Evolutionary conservation across 2,888 invertebrate genomes (phyloP).

Genomic region (Dryadula phaetusa): DNA sequence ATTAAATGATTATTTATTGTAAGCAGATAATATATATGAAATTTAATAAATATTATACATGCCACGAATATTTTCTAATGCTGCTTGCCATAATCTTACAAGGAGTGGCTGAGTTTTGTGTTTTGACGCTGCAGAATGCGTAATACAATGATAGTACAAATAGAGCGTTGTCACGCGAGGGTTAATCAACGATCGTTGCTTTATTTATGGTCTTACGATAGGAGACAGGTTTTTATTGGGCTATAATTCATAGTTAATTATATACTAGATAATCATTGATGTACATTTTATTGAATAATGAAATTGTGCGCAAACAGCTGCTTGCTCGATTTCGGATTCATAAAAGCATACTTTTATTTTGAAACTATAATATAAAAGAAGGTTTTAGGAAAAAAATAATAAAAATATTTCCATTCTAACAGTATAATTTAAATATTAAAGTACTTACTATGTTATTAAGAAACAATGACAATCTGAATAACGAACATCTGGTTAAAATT

Average conservation of each 20-base stretch:
- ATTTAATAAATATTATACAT: neutral
- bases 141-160: constrained; percentile 81
- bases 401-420: neutral
- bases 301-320: constrained; percentile 15
- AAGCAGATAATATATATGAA: too few species aligned
- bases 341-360: neutral
- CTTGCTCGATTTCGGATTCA: neutral
- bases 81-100: neutral
- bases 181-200: constrained; percentile 76
- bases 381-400: too few species aligned
- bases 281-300: constrained; percentile 20
- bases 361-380: too few species aligned
- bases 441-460: too few species aligned
- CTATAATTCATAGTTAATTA: constrained; percentile 62
- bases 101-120: constrained; percentile 55
- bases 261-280: constrained; percentile 21
- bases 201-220: constrained; percentile 79
- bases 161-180: constrained; percentile 80
- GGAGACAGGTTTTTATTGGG: constrained; percentile 66
- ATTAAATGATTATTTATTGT: too few species aligned
- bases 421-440: neutral
- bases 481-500: neutral
- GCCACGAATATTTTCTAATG: neutral
- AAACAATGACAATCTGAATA: neutral
- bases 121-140: constrained; percentile 71